Evolutionary conservation across 2,113 vertebrate genomes (phyloP).

Genomic region (Pavo muticus): DNA sequence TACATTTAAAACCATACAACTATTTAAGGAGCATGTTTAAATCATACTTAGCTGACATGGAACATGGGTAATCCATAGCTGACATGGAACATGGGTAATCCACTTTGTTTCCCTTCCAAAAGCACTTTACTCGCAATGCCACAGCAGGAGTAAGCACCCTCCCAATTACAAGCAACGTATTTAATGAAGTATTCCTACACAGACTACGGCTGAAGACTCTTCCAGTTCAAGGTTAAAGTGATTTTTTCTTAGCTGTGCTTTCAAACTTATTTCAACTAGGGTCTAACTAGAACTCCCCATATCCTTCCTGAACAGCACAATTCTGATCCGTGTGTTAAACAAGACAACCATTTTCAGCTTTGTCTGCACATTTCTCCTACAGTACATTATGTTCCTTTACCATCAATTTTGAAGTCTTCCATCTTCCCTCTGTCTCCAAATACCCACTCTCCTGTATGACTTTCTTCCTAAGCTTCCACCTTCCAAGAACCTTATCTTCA

Average conservation of each 20-base stretch:
- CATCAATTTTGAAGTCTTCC: neutral
- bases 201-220: neutral
- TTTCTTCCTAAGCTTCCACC: neutral
- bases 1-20: neutral
- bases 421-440: neutral
- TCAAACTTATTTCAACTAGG: neutral
- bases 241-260: neutral
- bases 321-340: neutral
- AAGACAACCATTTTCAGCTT: neutral
- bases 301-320: neutral
- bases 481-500: neutral
- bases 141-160: neutral
- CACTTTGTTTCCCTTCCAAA: neutral
- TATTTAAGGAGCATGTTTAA: neutral
- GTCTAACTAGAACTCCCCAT: neutral
- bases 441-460: accelerated
- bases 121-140: neutral
- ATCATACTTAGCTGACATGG: neutral
- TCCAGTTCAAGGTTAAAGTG: neutral
- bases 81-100: neutral
- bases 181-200: neutral
- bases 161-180: neutral
- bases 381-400: neutral
- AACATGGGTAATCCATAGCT: neutral
- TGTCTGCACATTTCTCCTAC: accelerated